These are phyloP conservation scores for Strix aluco DNA, from an alignment of 2,113 vertebrate species.

Conservation along the genomic window DNA sequence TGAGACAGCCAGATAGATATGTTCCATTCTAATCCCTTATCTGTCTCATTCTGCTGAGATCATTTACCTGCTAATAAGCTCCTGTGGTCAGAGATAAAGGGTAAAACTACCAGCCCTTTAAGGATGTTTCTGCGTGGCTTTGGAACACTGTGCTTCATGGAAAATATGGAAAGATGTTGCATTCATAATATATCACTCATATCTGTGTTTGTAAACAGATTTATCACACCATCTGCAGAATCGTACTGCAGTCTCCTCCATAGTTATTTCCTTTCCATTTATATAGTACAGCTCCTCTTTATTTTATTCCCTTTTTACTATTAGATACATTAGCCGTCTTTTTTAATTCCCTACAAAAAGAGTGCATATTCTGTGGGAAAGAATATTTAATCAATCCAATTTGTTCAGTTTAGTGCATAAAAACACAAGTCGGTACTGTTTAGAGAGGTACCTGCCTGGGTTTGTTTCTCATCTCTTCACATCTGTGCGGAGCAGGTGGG, in stretches of 20 bases:
- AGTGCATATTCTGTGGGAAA: not conserved
- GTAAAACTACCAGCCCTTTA: not conserved
- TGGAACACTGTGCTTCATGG: not conserved
- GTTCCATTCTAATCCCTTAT: not conserved
- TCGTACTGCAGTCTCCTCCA: not conserved
- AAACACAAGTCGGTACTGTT: not conserved
- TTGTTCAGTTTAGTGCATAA: not conserved
- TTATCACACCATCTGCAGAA: constrained; percentile 43
- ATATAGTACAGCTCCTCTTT: not conserved
- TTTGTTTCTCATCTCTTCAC: constrained; percentile 7
- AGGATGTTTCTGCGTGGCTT: not conserved
- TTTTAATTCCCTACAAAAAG: not conserved
- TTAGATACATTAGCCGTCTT: not conserved
- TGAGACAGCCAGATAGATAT: not conserved
- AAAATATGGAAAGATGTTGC: not conserved
- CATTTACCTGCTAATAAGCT: constrained; percentile 18
- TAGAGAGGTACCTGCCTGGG: not conserved
- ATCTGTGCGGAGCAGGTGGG: constrained; percentile 8
- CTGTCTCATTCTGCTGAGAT: not conserved
- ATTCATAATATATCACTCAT: constrained; percentile 11
- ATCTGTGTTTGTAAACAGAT: constrained; percentile 62
- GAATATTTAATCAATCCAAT: constrained; percentile 6
- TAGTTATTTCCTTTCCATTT: constrained; percentile 30
- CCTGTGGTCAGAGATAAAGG: not conserved
- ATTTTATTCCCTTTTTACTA: not conserved